phyloP scores from a whole-genome alignment of 2,113 vertebrate species.

The Conger conger region DNA sequence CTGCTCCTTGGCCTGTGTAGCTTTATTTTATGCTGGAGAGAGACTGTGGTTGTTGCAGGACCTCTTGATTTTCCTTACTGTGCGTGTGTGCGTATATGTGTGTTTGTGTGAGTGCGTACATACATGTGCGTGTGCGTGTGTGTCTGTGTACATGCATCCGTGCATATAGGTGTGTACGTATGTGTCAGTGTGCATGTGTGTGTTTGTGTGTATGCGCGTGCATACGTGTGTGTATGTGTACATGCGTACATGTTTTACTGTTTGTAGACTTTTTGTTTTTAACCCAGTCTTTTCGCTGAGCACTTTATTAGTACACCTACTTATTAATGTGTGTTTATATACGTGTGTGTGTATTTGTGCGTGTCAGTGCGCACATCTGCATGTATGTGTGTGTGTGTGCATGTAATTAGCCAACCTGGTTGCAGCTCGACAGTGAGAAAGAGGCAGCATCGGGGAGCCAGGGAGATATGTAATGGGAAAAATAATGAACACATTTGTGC shows the following conservation, averaged over 20 bases:
- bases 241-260: too few species aligned
- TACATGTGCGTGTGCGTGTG: background rate
- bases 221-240: background rate
- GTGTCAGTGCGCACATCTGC: too few species aligned
- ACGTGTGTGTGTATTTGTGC: background rate
- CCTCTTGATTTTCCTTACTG: background rate
- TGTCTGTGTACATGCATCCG: background rate
- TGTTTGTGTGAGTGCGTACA: background rate
- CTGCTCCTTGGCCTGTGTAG: background rate
- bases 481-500: background rate
- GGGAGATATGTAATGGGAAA: too few species aligned
- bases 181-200: background rate
- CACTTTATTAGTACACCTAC: too few species aligned
- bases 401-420: background rate
- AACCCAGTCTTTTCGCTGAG: too few species aligned
- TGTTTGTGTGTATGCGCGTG: background rate
- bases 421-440: background rate
- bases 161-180: background rate
- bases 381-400: background rate
- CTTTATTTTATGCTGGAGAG: background rate
- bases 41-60: background rate
- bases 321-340: too few species aligned
- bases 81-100: too few species aligned
- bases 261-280: too few species aligned
- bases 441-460: background rate